These are phyloP conservation scores for Tipula vernalis DNA, from an alignment of 2,888 invertebrate species.

Conservation along the genomic window DNA sequence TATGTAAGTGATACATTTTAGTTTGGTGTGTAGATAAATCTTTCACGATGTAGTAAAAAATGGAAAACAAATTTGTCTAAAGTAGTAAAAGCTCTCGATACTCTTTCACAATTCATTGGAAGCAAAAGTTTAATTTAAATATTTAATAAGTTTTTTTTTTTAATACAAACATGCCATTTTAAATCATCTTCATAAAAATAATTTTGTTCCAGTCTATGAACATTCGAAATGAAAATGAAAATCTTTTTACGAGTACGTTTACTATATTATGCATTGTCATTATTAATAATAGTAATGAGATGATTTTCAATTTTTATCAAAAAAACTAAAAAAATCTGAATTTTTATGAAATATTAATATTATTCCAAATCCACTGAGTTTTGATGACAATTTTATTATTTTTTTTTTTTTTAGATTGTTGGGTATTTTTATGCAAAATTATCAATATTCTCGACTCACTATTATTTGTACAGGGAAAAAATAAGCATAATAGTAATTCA, in stretches of 20 bases:
- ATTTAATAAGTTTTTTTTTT: neutral
- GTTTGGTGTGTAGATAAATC: too few species aligned
- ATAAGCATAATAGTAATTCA: conserved; percentile 4
- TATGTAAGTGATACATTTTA: too few species aligned
- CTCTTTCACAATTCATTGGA: neutral
- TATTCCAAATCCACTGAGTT: neutral
- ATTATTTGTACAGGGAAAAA: neutral
- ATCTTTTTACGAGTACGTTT: neutral
- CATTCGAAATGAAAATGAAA: neutral
- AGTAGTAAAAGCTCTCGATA: neutral
- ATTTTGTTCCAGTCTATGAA: neutral
- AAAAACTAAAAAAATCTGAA: neutral
- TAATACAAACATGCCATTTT: neutral
- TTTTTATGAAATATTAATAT: neutral
- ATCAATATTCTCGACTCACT: neutral
- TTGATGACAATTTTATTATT: neutral
- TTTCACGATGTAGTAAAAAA: too few species aligned
- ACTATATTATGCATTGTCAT: neutral
- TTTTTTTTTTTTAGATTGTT: neutral
- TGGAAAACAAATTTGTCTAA: too few species aligned
- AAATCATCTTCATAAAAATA: neutral
- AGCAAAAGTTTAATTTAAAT: neutral
- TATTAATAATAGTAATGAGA: neutral
- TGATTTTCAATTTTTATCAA: neutral
- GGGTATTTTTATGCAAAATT: neutral